These are phyloP conservation scores for Tinea semifulvella DNA, from an alignment of 2,888 invertebrate genomes.

Conservation along the genomic window DNA sequence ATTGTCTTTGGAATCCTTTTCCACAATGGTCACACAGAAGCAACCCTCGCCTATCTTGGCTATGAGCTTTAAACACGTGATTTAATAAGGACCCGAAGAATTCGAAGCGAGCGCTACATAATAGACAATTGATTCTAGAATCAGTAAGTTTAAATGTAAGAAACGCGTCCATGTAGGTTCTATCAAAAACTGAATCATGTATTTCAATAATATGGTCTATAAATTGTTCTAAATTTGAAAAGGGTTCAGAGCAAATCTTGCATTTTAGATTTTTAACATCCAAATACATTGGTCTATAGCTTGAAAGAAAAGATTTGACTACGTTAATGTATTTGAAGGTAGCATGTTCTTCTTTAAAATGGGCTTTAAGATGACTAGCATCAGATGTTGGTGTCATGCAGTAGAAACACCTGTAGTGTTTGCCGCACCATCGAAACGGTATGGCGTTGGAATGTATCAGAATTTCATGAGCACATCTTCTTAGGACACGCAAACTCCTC, in stretches of 20 bases:
- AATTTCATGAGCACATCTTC: conserved; percentile 18
- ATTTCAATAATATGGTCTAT: conserved; percentile 25
- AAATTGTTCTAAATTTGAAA: conserved; percentile 26
- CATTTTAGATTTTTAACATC: conserved; percentile 33
- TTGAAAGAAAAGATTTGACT: conserved; percentile 18
- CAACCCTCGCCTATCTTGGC: conserved; percentile 22
- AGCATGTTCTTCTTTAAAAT: conserved; percentile 27
- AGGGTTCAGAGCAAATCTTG: conserved; percentile 27
- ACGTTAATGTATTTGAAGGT: conserved; percentile 26
- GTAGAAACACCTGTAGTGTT: conserved; percentile 34
- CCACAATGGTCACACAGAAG: conserved; percentile 12
- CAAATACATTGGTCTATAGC: conserved; percentile 27
- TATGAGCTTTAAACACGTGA: conserved; percentile 33
- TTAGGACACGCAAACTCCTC: neutral
- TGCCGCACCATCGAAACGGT: conserved; percentile 33
- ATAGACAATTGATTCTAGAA: conserved; percentile 28
- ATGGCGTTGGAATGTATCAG: conserved; percentile 31
- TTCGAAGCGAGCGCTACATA: conserved; percentile 31
- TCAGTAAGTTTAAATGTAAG: conserved; percentile 32
- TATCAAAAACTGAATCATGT: conserved; percentile 25
- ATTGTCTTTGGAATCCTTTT: conserved; percentile 8
- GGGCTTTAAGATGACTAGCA: conserved; percentile 25
- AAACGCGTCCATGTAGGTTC: conserved; percentile 22
- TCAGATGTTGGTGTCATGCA: conserved; percentile 30
- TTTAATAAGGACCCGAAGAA: conserved; percentile 33